Conservation (phyloP, 2,888 invertebrate species). For the Cryptocheilus praepositus region DNA sequence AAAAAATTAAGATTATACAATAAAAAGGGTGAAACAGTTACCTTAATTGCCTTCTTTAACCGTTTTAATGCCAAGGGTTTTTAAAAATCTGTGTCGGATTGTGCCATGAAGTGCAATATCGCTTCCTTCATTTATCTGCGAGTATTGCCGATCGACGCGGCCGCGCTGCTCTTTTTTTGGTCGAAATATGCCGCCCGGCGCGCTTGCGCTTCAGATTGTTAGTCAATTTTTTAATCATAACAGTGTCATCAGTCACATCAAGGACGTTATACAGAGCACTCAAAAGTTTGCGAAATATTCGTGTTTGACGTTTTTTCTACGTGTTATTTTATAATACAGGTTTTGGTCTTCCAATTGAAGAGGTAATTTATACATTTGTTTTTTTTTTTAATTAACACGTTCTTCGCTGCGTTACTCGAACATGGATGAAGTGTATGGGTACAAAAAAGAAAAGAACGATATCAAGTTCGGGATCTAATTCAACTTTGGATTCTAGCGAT, state of each 20-base stretch:
- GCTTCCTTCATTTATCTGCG: slow-evolving; percentile 7
- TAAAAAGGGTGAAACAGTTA: too few relatives aligned
- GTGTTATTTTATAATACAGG: too few relatives aligned
- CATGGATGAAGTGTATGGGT: slow-evolving; percentile 6
- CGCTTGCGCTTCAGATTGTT: slow-evolving; percentile 9
- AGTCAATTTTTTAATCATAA: slow-evolving; percentile 1
- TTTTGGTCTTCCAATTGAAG: slow-evolving; percentile 16
- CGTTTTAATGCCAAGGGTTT: slow-evolving; percentile 10
- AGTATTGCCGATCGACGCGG: not conserved
- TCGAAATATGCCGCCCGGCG: not conserved
- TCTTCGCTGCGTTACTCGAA: slow-evolving; percentile 9
- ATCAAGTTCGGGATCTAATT: slow-evolving; percentile 15
- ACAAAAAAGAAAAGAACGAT: slow-evolving; percentile 19
- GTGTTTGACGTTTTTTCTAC: slow-evolving; percentile 15
- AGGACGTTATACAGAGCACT: slow-evolving; percentile 7
- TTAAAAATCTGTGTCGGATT: slow-evolving; percentile 5
- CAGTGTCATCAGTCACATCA: slow-evolving; percentile 9
- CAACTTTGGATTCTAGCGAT: slow-evolving; percentile 13
- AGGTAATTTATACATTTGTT: slow-evolving; percentile 18
- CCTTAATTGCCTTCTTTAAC: too few relatives aligned
- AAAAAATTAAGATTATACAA: too few relatives aligned
- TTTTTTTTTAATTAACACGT: slow-evolving; percentile 13
- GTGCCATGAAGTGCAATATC: not conserved
- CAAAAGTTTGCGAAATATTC: slow-evolving; percentile 14
- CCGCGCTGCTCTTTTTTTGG: too few relatives aligned